Conservation (phyloP, 1,140 invertebrate species). For the Monochamus saltuarius region DNA sequence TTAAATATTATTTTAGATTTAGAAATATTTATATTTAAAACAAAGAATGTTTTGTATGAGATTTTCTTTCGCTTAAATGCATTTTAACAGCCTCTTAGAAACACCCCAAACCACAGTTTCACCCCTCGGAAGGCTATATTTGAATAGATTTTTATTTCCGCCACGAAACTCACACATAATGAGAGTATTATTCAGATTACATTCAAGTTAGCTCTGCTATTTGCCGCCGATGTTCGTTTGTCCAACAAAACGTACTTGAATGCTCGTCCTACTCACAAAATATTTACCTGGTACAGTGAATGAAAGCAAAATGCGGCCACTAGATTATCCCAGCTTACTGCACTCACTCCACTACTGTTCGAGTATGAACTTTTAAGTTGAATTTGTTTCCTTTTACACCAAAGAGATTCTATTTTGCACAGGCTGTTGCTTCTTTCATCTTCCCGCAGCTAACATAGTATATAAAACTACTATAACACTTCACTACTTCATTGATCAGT, state of each 20-base stretch:
- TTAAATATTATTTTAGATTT: no score
- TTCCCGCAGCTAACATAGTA: no score
- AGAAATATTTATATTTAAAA: no score
- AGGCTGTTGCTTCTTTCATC: no score
- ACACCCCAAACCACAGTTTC: conserved; percentile 3
- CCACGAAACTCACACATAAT: conserved; percentile 28
- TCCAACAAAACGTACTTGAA: conserved; percentile 31
- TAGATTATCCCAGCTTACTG: conserved; percentile 16
- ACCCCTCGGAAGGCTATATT: conserved; percentile 14
- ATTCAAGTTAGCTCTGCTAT: conserved; percentile 25
- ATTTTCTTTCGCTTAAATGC: neutral
- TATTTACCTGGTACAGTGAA: conserved; percentile 28
- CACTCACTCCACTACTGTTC: no score
- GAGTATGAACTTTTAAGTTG: no score
- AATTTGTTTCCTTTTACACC: no score
- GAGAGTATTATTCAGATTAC: conserved; percentile 27
- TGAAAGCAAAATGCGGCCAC: conserved; percentile 15
- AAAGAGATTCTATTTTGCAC: no score
- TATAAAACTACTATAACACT: no score
- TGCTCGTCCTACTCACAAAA: conserved; percentile 26
- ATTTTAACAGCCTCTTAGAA: conserved; percentile 7
- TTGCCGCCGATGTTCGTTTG: conserved; percentile 31
- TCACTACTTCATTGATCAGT: no score
- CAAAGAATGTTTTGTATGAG: no score
- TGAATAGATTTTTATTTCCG: conserved; percentile 33